Base-by-base conservation (phyloP, 2,797 vertebrate species). In the Micromesistius poutassou region DNA sequence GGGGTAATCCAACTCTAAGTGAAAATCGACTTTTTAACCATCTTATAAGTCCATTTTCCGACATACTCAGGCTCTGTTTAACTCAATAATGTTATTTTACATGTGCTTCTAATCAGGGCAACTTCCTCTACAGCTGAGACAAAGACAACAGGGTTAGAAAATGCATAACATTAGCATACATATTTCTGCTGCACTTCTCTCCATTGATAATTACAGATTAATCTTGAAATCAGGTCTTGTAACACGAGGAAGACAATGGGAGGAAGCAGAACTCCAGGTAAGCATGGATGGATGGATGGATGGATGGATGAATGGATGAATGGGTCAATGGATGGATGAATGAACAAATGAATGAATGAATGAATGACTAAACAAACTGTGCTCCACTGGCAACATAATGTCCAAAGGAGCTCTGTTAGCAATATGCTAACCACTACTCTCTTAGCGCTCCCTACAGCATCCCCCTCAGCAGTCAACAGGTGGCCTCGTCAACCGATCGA, bases 351-450 rank as follows among this genome's bases (percentile, higher is more conserved):
- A 46, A 46, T 46, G 14, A 46, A 13, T 46, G 42, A 46, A 46
- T 46, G 42, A 79, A 76, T 75, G 71, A 71, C 76, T n/a, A 74
- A 25, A 28, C 62, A 73, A 13, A 78, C n/a, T 25, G 80, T 77
- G 78, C 72, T 85, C 77, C 22, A 72, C 76, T 75, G 83, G 87
- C 89, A 83, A 85, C 83, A 82, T 28, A 28, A 79, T 81, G 80
- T 75, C 89, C 86, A 88, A 82, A 73, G 62, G 25, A 86, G 81
- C 83, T 82, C 83, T 83, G 80, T 84, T 78, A 85, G 12, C 84
- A 81, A 84, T 78, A 86, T 16, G 76, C 71, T 80, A 81, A 81
- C 85, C 86, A 82, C 89, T 84, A 7, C 50, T 19, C 16, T 55
- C 16, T 22, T 22, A 55, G 50, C 16, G 50, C 16, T 16, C 6